Base-by-base conservation (phyloP, 2,888 invertebrate genomes). In the Pseudococcus jackbeardsleyi region DNA sequence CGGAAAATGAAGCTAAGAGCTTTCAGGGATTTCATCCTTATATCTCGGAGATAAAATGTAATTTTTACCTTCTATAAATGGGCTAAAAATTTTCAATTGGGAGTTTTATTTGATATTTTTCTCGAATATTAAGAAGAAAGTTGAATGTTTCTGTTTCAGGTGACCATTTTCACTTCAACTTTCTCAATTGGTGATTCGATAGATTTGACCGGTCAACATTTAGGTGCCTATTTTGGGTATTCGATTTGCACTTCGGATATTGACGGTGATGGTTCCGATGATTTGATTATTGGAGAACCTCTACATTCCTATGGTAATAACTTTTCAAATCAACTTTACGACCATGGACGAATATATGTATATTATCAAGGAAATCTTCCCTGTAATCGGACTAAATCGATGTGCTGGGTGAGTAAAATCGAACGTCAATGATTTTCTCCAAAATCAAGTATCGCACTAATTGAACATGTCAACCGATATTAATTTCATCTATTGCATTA, bases 161-260 rank as follows among this genome's bases (percentile, higher is more conserved):
- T 96, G 12, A 93, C 95, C 3, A 92, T 97, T 0, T 96, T 95
- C 91, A 95, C 95, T 0, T 95, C 96, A 92, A 96, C 26, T 33
- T 3, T 33, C 3, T 33, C 26, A 2, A 33, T 33, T 2, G 3
- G 3, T 1, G 26, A 1, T 33, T 33, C 96, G 89, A 94, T 95
- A 90, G 97, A 97, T 91, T 95, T 99, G 89, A 96, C 96, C 2
- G 98, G 97, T n/a, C 94, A 95, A 89, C 97, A 98, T 92, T 94
- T 97, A 90, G 99, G 99, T 17, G 95, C 97, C 4, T 99, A 99
- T 92, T 99, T 99, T 91, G 99, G 99, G 9, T 98, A 98, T 92
- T 93, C 97, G 8, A 91, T 99, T 59, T 95, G 96, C 17, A 94
- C 96, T 0, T 94, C 95, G 26, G 99, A 99, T 91, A 94, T 99